Evolutionary conservation across 92 coral and sea anemone species (phyloP).

Genomic region (Porites divaricata): DNA sequence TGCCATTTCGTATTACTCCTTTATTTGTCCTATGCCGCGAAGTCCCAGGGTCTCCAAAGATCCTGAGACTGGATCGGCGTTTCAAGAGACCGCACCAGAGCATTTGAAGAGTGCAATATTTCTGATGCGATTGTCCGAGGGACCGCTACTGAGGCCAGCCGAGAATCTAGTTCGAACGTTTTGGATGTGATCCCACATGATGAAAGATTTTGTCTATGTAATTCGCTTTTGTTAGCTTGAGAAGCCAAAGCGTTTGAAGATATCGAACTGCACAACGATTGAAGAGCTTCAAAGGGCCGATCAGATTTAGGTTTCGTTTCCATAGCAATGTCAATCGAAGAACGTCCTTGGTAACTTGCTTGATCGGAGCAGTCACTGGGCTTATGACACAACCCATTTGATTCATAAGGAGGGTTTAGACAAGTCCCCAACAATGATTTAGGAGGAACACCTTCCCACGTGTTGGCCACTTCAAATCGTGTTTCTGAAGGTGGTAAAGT

Average conservation of each 20-base stretch:
- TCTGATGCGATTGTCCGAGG: neutral
- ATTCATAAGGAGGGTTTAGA: neutral
- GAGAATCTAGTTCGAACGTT: neutral
- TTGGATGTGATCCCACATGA: neutral
- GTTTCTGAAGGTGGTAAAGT: neutral
- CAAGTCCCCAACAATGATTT: neutral
- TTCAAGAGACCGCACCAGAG: neutral
- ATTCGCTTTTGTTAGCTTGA: neutral
- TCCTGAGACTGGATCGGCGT: neutral
- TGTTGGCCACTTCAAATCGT: neutral
- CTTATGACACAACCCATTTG: too few relatives aligned
- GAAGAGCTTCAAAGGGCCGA: conserved; percentile 8
- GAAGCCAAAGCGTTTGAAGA: neutral
- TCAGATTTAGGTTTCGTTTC: neutral
- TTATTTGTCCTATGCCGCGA: neutral
- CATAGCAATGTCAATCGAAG: neutral
- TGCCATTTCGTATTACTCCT: too few relatives aligned
- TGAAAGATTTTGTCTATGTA: neutral
- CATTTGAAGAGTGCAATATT: neutral
- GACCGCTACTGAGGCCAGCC: neutral
- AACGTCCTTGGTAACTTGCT: neutral
- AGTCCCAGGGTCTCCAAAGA: conserved; percentile 29
- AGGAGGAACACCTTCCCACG: neutral
- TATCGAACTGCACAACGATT: conserved; percentile 20
- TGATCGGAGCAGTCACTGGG: neutral